Evolutionary conservation across 2,113 vertebrate genomes (phyloP).

Genomic region (Channa maculata): DNA sequence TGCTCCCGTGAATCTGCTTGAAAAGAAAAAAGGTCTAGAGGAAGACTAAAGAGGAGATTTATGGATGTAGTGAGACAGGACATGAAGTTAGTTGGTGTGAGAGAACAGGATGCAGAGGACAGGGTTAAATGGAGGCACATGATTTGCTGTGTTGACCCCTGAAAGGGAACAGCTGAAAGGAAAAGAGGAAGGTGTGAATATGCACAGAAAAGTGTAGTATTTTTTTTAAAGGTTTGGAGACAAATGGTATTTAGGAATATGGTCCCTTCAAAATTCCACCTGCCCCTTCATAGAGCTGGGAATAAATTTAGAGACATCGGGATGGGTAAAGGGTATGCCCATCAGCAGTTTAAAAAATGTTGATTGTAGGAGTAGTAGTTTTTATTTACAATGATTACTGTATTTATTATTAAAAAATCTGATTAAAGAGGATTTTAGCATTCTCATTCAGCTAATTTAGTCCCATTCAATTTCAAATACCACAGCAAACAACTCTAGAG

Average conservation of each 20-base stretch:
- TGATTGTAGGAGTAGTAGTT: background rate
- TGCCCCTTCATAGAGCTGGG: background rate
- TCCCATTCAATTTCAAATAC: constrained; percentile 16
- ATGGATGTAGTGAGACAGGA: too few species aligned
- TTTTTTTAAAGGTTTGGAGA: background rate
- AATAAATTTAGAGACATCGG: background rate
- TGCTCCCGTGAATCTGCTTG: constrained; percentile 26
- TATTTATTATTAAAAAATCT: too few species aligned
- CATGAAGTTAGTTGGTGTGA: too few species aligned
- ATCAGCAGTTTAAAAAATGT: too few species aligned
- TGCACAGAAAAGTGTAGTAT: background rate
- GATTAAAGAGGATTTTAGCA: too few species aligned
- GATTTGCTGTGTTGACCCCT: too few species aligned
- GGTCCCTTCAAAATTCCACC: background rate
- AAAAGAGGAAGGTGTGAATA: too few species aligned
- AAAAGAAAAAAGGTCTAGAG: too few species aligned
- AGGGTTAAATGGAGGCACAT: too few species aligned
- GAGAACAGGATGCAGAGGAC: too few species aligned
- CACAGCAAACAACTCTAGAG: background rate
- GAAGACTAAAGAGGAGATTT: too few species aligned
- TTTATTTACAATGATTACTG: background rate
- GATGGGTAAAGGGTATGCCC: background rate
- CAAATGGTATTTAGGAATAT: constrained; percentile 12
- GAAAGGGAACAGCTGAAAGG: too few species aligned
- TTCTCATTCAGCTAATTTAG: constrained; percentile 10